Conservation (phyloP, 23 tunicate species). For the Trididemnum miniatum region DNA sequence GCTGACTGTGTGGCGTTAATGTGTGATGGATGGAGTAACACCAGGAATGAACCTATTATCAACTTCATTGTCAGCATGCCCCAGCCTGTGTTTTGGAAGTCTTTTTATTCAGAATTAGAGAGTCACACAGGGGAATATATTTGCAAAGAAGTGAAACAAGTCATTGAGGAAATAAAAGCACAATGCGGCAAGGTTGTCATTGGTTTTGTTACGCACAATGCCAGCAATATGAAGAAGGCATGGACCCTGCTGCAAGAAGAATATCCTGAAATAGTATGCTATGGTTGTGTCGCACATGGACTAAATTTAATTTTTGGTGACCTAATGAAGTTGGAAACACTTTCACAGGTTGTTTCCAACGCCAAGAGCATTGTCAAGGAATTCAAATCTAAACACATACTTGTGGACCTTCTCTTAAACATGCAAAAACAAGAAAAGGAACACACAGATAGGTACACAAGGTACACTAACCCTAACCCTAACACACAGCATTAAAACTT, state of each 20-base stretch:
- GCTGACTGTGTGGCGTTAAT: too few species aligned
- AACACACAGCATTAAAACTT: not conserved
- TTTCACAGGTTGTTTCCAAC: not conserved
- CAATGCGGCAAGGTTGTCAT: not conserved
- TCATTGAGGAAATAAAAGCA: not conserved
- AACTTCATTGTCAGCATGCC: too few species aligned
- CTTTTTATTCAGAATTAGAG: not conserved
- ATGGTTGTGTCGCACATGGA: slow-evolving; percentile 11
- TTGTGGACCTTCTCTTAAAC: not conserved
- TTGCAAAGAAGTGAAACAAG: not conserved
- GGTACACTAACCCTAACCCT: not conserved
- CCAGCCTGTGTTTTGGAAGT: slow-evolving; percentile 3
- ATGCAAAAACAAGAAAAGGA: not conserved
- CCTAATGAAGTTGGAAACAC: not conserved
- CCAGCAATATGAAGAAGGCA: not conserved
- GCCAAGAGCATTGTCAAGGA: not conserved
- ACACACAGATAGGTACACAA: not conserved
- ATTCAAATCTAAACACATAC: not conserved
- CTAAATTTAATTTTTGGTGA: slow-evolving; percentile 8
- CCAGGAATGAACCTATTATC: not conserved
- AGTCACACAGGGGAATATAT: not conserved
- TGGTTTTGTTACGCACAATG: not conserved
- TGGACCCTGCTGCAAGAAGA: slow-evolving; percentile 11
- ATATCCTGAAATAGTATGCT: not conserved
- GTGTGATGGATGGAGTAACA: too few species aligned